Conservation (phyloP, 2,113 vertebrate genomes). For the Alethe diademata region DNA sequence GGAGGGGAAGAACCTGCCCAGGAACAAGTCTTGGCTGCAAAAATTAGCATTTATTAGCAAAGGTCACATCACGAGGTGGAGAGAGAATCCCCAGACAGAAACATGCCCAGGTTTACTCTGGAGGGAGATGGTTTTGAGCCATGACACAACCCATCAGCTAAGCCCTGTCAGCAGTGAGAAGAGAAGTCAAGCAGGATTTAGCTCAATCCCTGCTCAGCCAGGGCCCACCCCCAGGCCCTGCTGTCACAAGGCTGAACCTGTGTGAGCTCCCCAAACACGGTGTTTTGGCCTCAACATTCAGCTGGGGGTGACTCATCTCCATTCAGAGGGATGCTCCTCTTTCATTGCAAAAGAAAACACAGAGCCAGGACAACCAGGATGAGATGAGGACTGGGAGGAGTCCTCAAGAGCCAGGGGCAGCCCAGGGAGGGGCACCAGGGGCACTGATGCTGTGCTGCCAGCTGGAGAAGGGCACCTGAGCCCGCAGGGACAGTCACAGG, state of each 20-base stretch:
- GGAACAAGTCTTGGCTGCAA: not conserved
- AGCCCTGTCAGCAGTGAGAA: not conserved
- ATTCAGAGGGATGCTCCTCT: not conserved
- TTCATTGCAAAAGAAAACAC: not conserved
- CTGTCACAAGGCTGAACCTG: not conserved
- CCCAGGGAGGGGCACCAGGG: not conserved
- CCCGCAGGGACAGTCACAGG: not conserved
- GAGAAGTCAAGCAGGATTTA: not conserved
- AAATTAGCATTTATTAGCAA: not conserved
- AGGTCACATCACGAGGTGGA: not conserved
- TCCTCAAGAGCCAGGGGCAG: not conserved
- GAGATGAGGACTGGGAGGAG: not conserved
- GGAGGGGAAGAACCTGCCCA: not conserved
- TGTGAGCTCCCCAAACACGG: accelerated
- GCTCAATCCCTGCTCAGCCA: not conserved
- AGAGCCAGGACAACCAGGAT: not conserved
- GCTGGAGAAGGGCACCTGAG: not conserved
- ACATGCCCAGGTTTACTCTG: not conserved
- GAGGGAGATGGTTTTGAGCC: not conserved
- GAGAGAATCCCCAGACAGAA: not conserved
- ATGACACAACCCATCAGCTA: not conserved
- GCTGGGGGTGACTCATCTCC: not conserved
- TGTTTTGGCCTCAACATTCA: not conserved
- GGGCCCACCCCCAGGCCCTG: not conserved
- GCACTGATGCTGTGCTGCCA: not conserved